Percentiles rank a stretch among this genome's conserved stretches.
phyloP scores from a whole-genome alignment of 2,797 vertebrate species.

The Streptopelia turtur region DNA sequence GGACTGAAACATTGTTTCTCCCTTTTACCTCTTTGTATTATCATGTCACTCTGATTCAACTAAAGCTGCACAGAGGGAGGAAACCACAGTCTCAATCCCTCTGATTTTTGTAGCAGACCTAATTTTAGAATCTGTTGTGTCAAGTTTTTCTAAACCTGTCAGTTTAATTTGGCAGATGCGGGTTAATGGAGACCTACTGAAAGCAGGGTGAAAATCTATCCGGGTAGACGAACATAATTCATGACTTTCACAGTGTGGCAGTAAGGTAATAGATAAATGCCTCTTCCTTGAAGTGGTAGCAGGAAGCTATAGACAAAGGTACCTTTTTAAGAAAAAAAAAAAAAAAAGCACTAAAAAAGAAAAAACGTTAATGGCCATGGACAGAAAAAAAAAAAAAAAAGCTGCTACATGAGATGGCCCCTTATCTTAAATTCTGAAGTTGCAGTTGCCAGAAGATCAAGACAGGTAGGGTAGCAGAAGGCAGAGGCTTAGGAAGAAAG shows the following conservation, averaged over 20 bases:
- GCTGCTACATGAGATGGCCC: constrained; percentile 31
- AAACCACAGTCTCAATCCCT: constrained; percentile 37
- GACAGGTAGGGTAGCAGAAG: constrained; percentile 35
- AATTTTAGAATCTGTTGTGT: constrained; percentile 71
- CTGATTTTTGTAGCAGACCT: constrained; percentile 62
- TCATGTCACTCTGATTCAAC: constrained; percentile 60
- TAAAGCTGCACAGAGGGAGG: constrained; percentile 53
- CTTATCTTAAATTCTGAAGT: constrained; percentile 68
- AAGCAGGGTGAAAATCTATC: constrained; percentile 35
- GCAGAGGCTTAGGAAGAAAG: not conserved
- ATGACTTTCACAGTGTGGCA: constrained; percentile 24
- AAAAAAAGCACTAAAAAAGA: not conserved
- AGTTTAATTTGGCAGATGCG: constrained; percentile 61
- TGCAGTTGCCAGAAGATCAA: constrained; percentile 56
- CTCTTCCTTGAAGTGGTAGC: constrained; percentile 46
- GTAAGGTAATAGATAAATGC: constrained; percentile 50
- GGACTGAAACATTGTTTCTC: constrained; percentile 57
- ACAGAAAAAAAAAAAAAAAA: constrained; percentile 3
- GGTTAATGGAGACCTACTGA: constrained; percentile 62
- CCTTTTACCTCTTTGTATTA: constrained; percentile 58
- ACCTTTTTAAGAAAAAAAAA: not conserved
- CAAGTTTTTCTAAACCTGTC: constrained; percentile 69
- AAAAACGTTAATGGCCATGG: constrained; percentile 54
- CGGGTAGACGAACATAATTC: constrained; percentile 15
- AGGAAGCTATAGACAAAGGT: constrained; percentile 55